A percentile compares a stretch with the other conserved stretches of the same genome.
Evolutionary conservation across 1,140 invertebrate genomes (phyloP).

Genomic region (Archivesica marissinica): DNA sequence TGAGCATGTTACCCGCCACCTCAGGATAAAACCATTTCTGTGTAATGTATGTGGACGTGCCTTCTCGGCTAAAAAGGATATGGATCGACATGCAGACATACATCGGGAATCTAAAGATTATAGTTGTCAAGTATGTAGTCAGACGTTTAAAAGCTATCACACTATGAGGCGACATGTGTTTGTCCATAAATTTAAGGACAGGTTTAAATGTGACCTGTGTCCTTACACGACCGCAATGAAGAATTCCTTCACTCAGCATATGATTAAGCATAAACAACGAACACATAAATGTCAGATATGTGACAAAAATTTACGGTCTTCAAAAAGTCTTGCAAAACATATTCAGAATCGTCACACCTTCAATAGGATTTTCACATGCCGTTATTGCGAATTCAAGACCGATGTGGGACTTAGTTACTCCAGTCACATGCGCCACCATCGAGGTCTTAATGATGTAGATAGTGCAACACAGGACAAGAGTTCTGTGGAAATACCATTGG

Average conservation of each 20-base stretch:
- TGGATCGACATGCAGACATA: conserved; percentile 41
- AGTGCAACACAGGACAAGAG: no score
- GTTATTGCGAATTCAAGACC: conserved; percentile 40
- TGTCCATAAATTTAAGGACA: conserved; percentile 32
- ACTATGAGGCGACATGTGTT: conserved; percentile 28
- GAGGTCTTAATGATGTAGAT: neutral
- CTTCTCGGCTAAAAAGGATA: conserved; percentile 50
- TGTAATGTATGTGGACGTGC: conserved; percentile 47
- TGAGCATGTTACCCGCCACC: conserved; percentile 49
- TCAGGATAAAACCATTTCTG: conserved; percentile 45
- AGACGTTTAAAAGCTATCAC: conserved; percentile 19
- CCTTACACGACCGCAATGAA: conserved; percentile 29
- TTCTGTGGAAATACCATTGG: neutral
- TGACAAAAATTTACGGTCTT: conserved; percentile 32
- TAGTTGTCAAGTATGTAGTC: conserved; percentile 6
- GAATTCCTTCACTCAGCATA: conserved; percentile 26
- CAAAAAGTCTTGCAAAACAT: conserved; percentile 38
- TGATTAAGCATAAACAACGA: conserved; percentile 31
- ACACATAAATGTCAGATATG: conserved; percentile 28
- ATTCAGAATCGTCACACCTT: conserved; percentile 43
- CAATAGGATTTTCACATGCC: conserved; percentile 45
- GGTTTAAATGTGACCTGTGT: conserved; percentile 36
- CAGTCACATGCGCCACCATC: conserved; percentile 47
- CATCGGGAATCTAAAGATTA: conserved; percentile 43
- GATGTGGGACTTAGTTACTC: conserved; percentile 48